These are phyloP conservation scores for Lepilemur ruficaudatus DNA, from an alignment of 2,797 vertebrate species.

Conservation along the genomic window DNA sequence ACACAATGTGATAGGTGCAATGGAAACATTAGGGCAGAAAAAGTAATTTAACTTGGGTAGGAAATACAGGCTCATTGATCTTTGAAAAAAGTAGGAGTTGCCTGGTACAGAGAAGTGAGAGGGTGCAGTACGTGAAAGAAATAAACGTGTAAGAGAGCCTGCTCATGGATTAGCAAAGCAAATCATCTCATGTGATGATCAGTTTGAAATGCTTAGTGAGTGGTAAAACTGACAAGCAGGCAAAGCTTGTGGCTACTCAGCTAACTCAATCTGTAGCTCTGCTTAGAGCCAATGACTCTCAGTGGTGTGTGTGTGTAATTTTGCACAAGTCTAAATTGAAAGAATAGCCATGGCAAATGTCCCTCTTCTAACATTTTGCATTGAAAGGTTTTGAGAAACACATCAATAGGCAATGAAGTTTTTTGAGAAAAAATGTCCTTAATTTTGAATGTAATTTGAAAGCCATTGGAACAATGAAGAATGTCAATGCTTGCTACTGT, in stretches of 20 bases:
- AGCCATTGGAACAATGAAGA: constrained; percentile 48
- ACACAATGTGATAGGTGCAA: background rate
- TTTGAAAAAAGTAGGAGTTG: background rate
- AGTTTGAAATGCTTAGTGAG: background rate
- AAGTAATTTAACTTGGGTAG: background rate
- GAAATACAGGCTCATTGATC: background rate
- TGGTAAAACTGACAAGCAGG: background rate
- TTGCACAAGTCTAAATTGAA: constrained; percentile 49
- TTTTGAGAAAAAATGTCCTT: constrained; percentile 35
- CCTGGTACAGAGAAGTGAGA: background rate
- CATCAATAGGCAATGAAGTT: constrained; percentile 46
- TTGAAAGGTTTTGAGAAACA: constrained; percentile 52
- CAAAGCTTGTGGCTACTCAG: background rate
- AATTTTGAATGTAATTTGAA: constrained; percentile 63
- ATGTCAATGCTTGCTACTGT: constrained; percentile 33
- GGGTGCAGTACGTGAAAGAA: background rate
- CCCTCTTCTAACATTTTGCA: constrained; percentile 26
- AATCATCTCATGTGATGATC: background rate
- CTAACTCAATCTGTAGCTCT: background rate
- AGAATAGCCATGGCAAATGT: constrained; percentile 58
- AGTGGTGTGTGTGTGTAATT: background rate
- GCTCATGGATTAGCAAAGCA: background rate
- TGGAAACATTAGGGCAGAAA: background rate
- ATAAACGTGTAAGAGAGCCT: background rate
- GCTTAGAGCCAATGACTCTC: background rate